Conservation (phyloP, 1,140 invertebrate genomes). For the Achatina immaculata region DNA sequence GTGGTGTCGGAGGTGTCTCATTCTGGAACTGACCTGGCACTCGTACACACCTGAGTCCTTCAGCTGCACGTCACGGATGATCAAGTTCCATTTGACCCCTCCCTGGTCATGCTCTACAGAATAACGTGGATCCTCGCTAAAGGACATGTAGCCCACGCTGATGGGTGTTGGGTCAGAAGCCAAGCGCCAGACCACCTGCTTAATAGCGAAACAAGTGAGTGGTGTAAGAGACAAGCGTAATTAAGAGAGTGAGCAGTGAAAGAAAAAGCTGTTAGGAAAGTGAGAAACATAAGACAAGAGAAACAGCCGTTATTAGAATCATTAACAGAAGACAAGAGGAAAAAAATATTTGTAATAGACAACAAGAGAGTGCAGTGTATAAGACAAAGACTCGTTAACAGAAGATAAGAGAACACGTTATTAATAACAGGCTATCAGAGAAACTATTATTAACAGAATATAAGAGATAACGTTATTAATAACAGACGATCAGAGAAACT, state of each 20-base stretch:
- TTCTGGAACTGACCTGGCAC: conserved; percentile 55
- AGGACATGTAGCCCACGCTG: conserved; percentile 48
- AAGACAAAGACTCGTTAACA: too few relatives aligned
- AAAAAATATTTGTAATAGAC: too few relatives aligned
- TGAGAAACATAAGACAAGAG: neutral
- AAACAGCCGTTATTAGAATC: too few relatives aligned
- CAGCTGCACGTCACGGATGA: conserved; percentile 50
- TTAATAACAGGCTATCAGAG: too few relatives aligned
- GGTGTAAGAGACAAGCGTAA: neutral
- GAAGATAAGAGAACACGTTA: too few relatives aligned
- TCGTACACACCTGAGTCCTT: conserved; percentile 54
- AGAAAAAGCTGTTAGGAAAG: neutral
- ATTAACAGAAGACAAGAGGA: too few relatives aligned
- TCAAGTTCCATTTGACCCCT: conserved; percentile 50
- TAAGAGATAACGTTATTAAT: too few relatives aligned
- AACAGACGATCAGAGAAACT: too few relatives aligned
- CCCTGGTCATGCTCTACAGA: conserved; percentile 42
- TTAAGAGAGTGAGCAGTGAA: neutral
- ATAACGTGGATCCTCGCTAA: conserved; percentile 44
- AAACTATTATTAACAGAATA: too few relatives aligned
- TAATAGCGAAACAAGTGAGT: neutral
- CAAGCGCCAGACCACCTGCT: conserved; percentile 53
- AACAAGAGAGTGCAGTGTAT: too few relatives aligned
- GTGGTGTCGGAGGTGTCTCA: conserved; percentile 38
- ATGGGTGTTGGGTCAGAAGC: conserved; percentile 48